Evolutionary conservation across 53 echinoderm and acorn worm genomes (phyloP).

Genomic region (Crossaster papposus): DNA sequence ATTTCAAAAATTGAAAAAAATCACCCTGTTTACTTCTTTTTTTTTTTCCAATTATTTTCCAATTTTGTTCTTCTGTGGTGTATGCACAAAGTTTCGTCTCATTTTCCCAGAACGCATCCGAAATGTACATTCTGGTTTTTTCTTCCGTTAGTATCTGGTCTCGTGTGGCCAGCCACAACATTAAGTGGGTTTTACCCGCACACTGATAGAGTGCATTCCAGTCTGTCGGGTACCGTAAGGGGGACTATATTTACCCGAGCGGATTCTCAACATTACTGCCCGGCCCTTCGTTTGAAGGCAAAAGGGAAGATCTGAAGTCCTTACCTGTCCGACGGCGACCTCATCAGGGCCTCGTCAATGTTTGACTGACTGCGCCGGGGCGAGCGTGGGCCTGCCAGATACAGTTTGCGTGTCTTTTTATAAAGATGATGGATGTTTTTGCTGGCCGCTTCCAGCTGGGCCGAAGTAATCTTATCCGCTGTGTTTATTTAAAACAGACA

Average conservation of each 20-base stretch:
- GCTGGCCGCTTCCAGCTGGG: not conserved
- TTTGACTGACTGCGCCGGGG: not conserved
- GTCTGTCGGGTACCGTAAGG: not conserved
- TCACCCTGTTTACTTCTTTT: too few species aligned
- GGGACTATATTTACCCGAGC: not conserved
- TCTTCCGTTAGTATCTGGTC: not conserved
- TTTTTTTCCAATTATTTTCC: too few species aligned
- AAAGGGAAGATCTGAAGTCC: not conserved
- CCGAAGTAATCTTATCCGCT: not conserved
- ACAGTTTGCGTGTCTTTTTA: not conserved
- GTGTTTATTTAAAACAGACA: constrained; percentile 37
- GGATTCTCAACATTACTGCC: not conserved
- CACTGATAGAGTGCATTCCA: not conserved
- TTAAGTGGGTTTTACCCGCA: not conserved
- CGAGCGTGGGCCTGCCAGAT: not conserved
- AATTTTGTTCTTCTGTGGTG: too few species aligned
- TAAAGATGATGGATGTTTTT: not conserved
- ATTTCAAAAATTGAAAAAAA: too few species aligned
- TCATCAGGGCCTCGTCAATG: not conserved
- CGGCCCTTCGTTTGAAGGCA: not conserved
- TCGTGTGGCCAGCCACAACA: constrained; percentile 1
- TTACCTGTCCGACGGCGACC: not conserved
- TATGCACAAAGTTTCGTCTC: too few species aligned
- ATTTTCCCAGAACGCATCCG: too few species aligned
- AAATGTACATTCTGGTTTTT: not conserved